Percentiles rank a stretch among this genome's conserved stretches.
Evolutionary conservation across 2,113 vertebrate species (phyloP).

Genomic region (Tursiops truncatus): DNA sequence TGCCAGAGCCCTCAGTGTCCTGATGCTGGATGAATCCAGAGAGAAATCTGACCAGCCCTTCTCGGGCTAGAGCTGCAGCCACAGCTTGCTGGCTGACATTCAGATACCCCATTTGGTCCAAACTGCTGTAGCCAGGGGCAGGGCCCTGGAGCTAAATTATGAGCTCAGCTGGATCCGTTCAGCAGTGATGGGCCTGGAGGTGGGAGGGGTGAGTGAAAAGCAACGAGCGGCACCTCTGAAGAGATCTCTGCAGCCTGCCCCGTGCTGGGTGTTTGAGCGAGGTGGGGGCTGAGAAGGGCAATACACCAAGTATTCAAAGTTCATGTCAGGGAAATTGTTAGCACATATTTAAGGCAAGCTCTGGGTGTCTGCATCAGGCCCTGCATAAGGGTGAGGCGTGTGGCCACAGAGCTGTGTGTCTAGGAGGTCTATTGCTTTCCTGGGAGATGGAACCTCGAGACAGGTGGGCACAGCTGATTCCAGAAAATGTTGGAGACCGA

Average conservation of each 20-base stretch:
- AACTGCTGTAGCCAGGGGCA: background rate
- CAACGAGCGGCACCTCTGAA: fast-evolving
- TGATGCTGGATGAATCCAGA: background rate
- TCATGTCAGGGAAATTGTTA: too few species aligned
- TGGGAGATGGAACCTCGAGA: background rate
- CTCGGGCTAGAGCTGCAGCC: background rate
- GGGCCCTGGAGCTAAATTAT: background rate
- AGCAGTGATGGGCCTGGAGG: too few species aligned
- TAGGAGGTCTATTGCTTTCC: background rate
- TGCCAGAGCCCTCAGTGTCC: background rate
- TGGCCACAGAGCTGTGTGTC: background rate
- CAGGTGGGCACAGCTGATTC: background rate
- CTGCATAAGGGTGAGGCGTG: fast-evolving
- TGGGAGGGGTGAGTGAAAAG: too few species aligned
- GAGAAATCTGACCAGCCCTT: background rate
- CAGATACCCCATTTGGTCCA: too few species aligned
- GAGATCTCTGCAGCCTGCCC: background rate
- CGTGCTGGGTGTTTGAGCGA: background rate
- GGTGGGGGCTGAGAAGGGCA: background rate
- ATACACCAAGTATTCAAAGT: background rate
- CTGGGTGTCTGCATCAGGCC: background rate
- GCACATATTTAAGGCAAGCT: background rate
- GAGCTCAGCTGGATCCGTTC: background rate
- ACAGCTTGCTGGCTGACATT: background rate
- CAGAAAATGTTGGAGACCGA: background rate